Evolutionary conservation across 2,113 vertebrate species (phyloP).

Genomic region (Recurvirostra avosetta): DNA sequence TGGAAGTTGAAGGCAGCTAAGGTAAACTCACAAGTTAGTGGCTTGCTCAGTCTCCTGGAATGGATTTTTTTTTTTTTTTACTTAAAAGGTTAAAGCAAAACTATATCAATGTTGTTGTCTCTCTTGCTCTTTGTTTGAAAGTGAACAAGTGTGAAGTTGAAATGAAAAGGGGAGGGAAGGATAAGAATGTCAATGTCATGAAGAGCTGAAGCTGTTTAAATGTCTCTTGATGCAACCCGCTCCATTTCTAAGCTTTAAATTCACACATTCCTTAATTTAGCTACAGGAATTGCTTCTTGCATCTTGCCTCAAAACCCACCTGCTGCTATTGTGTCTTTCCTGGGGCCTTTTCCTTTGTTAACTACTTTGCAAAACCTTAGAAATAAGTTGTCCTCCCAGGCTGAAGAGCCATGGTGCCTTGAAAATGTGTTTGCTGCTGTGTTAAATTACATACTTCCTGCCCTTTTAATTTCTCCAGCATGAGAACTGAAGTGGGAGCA

Average conservation of each 20-base stretch:
- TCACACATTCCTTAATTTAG: background rate
- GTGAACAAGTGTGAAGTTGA: background rate
- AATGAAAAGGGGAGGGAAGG: background rate
- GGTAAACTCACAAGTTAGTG: background rate
- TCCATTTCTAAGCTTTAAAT: background rate
- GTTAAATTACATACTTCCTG: conserved; percentile 12
- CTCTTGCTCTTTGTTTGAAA: background rate
- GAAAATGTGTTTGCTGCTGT: conserved; percentile 31
- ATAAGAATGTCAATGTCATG: background rate
- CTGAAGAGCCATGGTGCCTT: background rate
- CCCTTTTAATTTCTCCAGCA: background rate
- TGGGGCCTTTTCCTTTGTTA: background rate
- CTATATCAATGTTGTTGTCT: background rate
- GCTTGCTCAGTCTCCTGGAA: background rate
- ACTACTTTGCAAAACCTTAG: background rate
- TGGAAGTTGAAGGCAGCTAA: background rate
- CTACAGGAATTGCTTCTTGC: background rate
- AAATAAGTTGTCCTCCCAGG: background rate
- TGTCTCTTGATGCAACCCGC: background rate
- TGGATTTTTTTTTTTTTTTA: background rate
- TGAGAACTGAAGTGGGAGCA: background rate
- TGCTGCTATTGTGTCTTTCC: background rate
- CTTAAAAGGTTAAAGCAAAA: background rate
- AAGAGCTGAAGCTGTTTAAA: background rate
- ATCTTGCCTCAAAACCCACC: background rate